Evolutionary conservation across 1,140 invertebrate genomes (phyloP), one percentile per base, ranked within the genome.

Genomic region (Lasioglossum baleicum): DNA sequence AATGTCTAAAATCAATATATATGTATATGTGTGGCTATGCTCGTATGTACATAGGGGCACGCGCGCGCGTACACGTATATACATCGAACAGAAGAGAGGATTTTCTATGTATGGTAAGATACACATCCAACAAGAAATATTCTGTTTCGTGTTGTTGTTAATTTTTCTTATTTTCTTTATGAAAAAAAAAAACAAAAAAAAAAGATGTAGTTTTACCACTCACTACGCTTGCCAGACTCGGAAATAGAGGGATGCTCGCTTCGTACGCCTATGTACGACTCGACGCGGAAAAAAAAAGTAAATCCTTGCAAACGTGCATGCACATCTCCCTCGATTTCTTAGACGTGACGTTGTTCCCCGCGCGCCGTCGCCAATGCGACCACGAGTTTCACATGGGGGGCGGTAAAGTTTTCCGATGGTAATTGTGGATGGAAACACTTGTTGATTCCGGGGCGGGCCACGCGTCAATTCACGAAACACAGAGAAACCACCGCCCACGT

Each of bases 241-340:
- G 90, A 93, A 92, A 93, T 91, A 91, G 92, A 93, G 92, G 91
- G 91, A 92, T 92, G 90, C 90, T 90, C 90, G 90, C 90, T 92
- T 86, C 90, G 88, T 90, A 90, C 88, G 87, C 88, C 88, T 92
- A 92, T 83, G 83, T 91, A 91, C 90, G 90, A 90, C 85, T 86
- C 85, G 82, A 78, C 84, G 78, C 81, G 77, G 72, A 83, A 79
- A 82, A 79, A 82, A 26, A 26, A 26, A 26, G 26, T 26, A 26
- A 84, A 77, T 82, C 65, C 82, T 87, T 86, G 84, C 92, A 93
- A 93, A 92, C 88, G 88, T 91, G 88, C 92, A 93, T 93, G 92
- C 92, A 92, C 85, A 92, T 91, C 79, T 92, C 90, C 92, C 92
- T 92, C 90, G 88, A 93, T 93, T 93, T 92, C 91, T 88, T 82